Percentiles rank a stretch among this genome's conserved stretches.
Conservation (phyloP, 2,888 invertebrate species). For the Yponomeuta cagnagella region DNA sequence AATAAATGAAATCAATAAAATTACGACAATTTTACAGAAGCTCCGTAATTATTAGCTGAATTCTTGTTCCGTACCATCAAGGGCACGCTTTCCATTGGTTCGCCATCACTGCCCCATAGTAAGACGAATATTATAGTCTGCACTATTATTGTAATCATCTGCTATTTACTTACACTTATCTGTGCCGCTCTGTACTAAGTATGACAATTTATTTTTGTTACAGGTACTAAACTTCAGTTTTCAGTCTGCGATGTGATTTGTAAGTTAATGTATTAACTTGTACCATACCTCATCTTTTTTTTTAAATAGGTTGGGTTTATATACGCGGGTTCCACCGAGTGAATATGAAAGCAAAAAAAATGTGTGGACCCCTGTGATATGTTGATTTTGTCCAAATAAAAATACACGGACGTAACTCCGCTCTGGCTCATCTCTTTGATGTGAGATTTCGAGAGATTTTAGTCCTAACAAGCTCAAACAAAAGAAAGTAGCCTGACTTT, state of each 20-base stretch:
- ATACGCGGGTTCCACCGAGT: not conserved
- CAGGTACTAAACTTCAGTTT: not conserved
- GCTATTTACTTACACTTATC: too few species aligned
- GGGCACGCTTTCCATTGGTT: too few species aligned
- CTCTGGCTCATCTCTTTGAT: slow-evolving; percentile 37
- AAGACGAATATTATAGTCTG: too few species aligned
- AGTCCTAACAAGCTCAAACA: slow-evolving; percentile 38
- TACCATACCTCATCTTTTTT: not conserved
- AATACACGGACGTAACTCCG: slow-evolving; percentile 31
- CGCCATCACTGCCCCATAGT: too few species aligned
- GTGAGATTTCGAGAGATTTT: slow-evolving; percentile 34
- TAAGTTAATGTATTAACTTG: not conserved
- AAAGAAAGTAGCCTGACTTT: slow-evolving; percentile 33
- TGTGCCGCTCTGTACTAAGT: too few species aligned
- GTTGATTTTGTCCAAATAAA: slow-evolving; percentile 36
- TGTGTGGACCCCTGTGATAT: slow-evolving; percentile 21
- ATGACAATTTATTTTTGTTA: not conserved
- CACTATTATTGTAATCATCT: too few species aligned
- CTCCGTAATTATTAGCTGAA: too few species aligned
- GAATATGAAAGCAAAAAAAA: not conserved
- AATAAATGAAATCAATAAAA: too few species aligned
- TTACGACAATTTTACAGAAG: too few species aligned
- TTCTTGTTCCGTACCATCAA: too few species aligned
- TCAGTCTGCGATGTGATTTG: not conserved
- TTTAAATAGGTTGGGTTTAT: not conserved